Evolutionary conservation across 1,140 invertebrate genomes (phyloP).

Genomic region (Pristionchus pacificus): DNA sequence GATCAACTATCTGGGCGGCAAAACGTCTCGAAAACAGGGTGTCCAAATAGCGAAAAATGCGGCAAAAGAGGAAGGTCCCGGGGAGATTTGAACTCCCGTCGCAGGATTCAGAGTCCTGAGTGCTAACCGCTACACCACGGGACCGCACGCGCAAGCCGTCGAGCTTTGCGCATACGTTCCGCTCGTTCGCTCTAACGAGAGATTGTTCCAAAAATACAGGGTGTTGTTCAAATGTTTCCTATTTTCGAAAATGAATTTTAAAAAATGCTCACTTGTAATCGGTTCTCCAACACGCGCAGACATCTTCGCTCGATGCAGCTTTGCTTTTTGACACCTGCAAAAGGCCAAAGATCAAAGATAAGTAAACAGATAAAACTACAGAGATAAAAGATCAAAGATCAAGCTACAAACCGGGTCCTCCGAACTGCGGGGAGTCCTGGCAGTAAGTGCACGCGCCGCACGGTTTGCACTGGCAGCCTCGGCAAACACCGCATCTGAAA

Average conservation of each 20-base stretch:
- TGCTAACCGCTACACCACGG: slow-evolving; percentile 56
- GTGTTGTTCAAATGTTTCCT: too few species aligned
- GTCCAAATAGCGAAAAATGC: too few species aligned
- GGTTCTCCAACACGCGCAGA: slow-evolving; percentile 52
- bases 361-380: slow-evolving; percentile 8
- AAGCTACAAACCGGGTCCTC: slow-evolving; percentile 44
- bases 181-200: too few species aligned
- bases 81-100: slow-evolving; percentile 54
- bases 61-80: too few species aligned
- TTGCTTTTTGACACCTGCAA: slow-evolving; percentile 51
- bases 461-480: slow-evolving; percentile 46
- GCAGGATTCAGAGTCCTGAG: slow-evolving; percentile 56
- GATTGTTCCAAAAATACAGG: too few species aligned
- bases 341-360: background rate
- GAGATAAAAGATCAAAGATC: too few species aligned
- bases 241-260: too few species aligned
- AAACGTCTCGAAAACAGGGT: too few species aligned
- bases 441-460: slow-evolving; percentile 54
- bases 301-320: slow-evolving; percentile 54
- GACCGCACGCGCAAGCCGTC: too few species aligned
- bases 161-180: too few species aligned
- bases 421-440: slow-evolving; percentile 54
- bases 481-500: slow-evolving; percentile 41
- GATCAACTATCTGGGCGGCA: too few species aligned
- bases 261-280: slow-evolving; percentile 45